Evolutionary conservation across 2,113 vertebrate species (phyloP).

Genomic region (Xiphias gladius): DNA sequence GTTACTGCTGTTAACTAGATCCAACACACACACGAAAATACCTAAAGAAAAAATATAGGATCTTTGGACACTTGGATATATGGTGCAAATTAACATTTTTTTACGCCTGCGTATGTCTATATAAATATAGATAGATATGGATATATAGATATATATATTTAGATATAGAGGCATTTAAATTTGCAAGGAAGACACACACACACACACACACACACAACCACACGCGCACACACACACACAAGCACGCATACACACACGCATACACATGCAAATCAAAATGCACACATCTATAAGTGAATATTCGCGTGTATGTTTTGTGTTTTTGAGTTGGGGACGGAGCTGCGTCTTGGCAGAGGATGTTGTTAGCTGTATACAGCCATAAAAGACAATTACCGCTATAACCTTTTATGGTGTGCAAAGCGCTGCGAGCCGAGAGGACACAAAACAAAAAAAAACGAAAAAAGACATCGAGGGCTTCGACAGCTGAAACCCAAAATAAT

Average conservation of each 20-base stretch:
- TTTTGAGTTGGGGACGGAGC: slow-evolving; percentile 63
- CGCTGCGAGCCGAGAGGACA: slow-evolving; percentile 86
- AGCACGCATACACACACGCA: neutral
- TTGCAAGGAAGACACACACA: neutral
- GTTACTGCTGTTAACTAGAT: neutral
- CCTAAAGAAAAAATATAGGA: neutral
- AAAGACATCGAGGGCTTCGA: slow-evolving; percentile 67
- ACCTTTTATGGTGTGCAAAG: slow-evolving; percentile 98
- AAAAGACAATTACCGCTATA: slow-evolving; percentile 96
- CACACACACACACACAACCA: slow-evolving; percentile 2
- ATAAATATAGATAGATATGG: no score
- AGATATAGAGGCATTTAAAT: neutral
- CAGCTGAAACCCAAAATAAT: slow-evolving; percentile 80
- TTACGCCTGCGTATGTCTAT: no score
- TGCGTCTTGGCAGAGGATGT: slow-evolving; percentile 86
- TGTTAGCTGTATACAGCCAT: slow-evolving; percentile 89
- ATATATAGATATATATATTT: no score
- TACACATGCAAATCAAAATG: slow-evolving; percentile 4
- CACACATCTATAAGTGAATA: slow-evolving; percentile 27
- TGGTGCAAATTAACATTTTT: neutral
- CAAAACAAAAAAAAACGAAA: slow-evolving; percentile 79
- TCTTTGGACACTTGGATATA: neutral
- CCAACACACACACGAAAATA: neutral
- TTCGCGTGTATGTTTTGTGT: slow-evolving; percentile 12
- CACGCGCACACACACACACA: slow-evolving; percentile 5